Evolutionary conservation across 2,888 invertebrate genomes (phyloP), one percentile per base, ranked within the genome.

Genomic region (Hedya salicella): DNA sequence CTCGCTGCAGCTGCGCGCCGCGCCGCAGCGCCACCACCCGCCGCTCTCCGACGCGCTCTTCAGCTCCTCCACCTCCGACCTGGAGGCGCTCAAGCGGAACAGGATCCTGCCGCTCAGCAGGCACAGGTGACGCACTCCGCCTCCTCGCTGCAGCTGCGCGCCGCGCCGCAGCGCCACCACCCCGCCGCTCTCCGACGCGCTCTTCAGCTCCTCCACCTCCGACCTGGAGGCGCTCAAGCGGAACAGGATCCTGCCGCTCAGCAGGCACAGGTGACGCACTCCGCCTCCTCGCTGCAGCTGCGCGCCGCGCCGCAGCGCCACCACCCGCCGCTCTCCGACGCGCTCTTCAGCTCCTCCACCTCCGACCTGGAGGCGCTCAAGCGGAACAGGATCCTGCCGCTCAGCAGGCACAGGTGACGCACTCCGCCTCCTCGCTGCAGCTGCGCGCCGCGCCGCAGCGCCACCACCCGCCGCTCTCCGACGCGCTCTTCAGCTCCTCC

Each of bases 201-300:
- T 83, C 54, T 78, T 76, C 70, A 77, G 78, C 42, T 75, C 86
- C 65, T 89, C 89, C 73, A 88, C 89, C 0, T 85, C 89, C 0
- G 89, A 89, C 69, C 75, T 91, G 25, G 86, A 87, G 78, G 80
- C 81, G n/a, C n/a, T n/a, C n/a, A n/a, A n/a, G n/a, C n/a, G n/a
- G n/a, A n/a, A n/a, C n/a, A n/a, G n/a, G n/a, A n/a, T n/a, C n/a
- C n/a, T n/a, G 6, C 2, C 25, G 25, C 25, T 25, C 25, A 25
- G 25, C 25, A 25, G 25, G 44, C 44, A 44, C 44, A 44, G 44
- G 44, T 44, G 6, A 0, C 25, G 25, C 25, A 6, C n/a, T n/a
- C n/a, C n/a, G n/a, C n/a, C n/a, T n/a, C n/a, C n/a, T n/a, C n/a
- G n/a, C n/a, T n/a, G n/a, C n/a, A n/a, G n/a, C n/a, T n/a, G n/a